Evolutionary conservation across 2,888 invertebrate genomes (phyloP).

Genomic region (Buathra laborator): DNA sequence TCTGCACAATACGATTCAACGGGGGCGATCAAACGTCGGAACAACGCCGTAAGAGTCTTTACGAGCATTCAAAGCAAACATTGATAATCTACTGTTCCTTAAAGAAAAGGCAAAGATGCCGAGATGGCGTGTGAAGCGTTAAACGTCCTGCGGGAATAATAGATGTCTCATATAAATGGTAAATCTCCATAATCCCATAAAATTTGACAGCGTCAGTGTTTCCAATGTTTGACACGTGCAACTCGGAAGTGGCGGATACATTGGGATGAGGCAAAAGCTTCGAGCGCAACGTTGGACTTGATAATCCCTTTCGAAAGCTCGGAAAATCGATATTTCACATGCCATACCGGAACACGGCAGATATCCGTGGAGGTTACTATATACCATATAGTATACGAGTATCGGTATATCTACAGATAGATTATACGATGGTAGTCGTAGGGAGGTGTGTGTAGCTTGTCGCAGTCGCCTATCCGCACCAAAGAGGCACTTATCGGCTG

Average conservation of each 20-base stretch:
- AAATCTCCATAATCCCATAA: conserved; percentile 43
- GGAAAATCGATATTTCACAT: conserved; percentile 56
- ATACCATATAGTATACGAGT: neutral
- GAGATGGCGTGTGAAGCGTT: neutral
- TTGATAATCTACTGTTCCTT: neutral
- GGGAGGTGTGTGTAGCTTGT: neutral
- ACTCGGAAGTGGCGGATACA: neutral
- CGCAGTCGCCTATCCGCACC: conserved; percentile 18
- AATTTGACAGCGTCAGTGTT: conserved; percentile 41
- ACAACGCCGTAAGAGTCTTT: neutral
- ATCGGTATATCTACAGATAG: conserved; percentile 43
- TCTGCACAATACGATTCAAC: conserved; percentile 12
- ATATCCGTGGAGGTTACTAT: conserved; percentile 17
- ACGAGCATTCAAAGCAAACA: neutral
- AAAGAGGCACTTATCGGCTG: conserved; percentile 64
- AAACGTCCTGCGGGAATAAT: conserved; percentile 4
- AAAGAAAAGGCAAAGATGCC: neutral
- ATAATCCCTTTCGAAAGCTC: conserved; percentile 45
- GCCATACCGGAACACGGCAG: conserved; percentile 32
- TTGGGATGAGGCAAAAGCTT: neutral
- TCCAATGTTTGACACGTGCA: conserved; percentile 6
- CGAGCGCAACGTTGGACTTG: conserved; percentile 33
- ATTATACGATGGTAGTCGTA: conserved; percentile 33
- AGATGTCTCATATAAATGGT: conserved; percentile 22
- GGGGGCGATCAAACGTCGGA: conserved; percentile 5